phyloP scores from a whole-genome alignment of 2,113 vertebrate genomes.

The Zonotrichia leucophrys region DNA sequence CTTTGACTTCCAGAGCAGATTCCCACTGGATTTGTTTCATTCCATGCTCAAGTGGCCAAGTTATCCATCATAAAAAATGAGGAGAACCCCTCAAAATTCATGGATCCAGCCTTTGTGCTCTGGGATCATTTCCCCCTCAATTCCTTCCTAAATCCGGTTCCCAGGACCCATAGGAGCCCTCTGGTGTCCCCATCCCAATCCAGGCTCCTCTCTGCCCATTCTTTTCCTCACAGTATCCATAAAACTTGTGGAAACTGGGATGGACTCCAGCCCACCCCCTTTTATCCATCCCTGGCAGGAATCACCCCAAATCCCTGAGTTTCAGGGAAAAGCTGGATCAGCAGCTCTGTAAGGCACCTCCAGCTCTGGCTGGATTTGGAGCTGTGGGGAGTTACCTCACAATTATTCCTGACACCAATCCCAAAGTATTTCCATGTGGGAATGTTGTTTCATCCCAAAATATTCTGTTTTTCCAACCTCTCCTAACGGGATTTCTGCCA shows the following conservation, averaged over 20 bases:
- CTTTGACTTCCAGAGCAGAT: neutral
- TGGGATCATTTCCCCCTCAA: fast-evolving
- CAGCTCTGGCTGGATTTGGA: neutral
- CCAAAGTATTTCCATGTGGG: neutral
- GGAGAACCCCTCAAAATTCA: neutral
- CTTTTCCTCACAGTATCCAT: neutral
- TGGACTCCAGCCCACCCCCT: neutral
- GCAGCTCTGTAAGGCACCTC: neutral
- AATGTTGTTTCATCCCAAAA: neutral
- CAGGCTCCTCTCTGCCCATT: neutral
- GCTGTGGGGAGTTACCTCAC: neutral
- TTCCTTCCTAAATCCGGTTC: neutral
- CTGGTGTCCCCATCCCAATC: neutral
- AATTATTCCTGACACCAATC: neutral
- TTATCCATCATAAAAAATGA: neutral
- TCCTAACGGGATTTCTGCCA: neutral
- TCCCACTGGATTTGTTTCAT: neutral
- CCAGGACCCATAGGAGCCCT: neutral
- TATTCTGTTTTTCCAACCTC: neutral
- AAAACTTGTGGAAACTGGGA: neutral
- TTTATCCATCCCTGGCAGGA: neutral
- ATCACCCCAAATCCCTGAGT: fast-evolving
- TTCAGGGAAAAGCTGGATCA: neutral
- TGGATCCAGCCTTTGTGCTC: neutral
- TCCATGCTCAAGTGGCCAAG: neutral